Base-by-base conservation (phyloP, 2,797 vertebrate genomes). In the Apogon talboti region DNA sequence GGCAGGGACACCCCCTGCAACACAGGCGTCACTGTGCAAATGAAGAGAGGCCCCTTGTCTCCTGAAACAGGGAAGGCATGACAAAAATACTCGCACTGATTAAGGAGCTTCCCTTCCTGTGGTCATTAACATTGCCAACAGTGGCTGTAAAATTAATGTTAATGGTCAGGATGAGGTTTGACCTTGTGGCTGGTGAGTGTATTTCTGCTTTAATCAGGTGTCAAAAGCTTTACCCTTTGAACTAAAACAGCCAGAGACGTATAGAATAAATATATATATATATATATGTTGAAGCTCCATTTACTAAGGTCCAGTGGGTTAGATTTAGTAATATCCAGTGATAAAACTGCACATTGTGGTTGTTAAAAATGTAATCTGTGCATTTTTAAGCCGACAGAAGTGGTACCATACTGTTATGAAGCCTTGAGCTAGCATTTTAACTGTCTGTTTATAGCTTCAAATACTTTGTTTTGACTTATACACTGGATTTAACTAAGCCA, bases 1-100 rank as follows among this genome's bases (percentile, higher is more conserved):
- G 75, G 79, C 74, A 81, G 87, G 87, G 87, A 86, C 81, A 57
- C 81, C 84, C 82, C 67, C 76, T 66, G 66, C 82, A 77, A 73
- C 82, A 67, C 61, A 75, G 82, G 79, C 71, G 19, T 79, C 83
- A 81, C 74, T 2, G 61, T 5, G 78, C 75, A 50, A 72, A 76
- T 81, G 82, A 85, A 74, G 79, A 88, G 76, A 64, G 72, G 72
- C 77, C 82, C 79, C 89, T 66, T 50, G 74, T 78, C 75, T 74
- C 78, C 56, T 56, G 52, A 19, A 68, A 73, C 35, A 16, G 38
- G 51, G 57, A 62, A 45, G 7, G 67, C 74, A 59, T 47, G 76
- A 79, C 60, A 10, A 28, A 73, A 74, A 78, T 82, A 73, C 64
- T 55, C 74, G 33, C 6, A 11, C 69, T 65, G 64, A 81, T 84